Evolutionary conservation across 2,797 vertebrate species (phyloP).

Genomic region (Spea hammondii): DNA sequence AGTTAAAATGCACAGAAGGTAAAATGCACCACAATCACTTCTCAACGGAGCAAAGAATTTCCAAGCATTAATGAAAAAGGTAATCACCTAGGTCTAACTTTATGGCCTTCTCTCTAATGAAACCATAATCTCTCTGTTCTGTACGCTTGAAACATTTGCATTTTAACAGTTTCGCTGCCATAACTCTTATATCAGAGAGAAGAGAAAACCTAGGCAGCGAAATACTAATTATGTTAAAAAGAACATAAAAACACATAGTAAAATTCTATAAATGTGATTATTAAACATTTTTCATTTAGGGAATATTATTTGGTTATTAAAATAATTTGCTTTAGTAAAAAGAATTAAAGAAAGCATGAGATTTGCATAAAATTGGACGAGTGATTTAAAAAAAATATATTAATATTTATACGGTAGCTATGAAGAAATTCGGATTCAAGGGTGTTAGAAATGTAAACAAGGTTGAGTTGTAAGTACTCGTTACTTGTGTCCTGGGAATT

Average conservation of each 20-base stretch:
- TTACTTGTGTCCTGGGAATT: too few relatives aligned
- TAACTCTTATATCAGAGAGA: slow-evolving; percentile 67
- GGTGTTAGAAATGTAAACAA: too few relatives aligned
- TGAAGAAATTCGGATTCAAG: too few relatives aligned
- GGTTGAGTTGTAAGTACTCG: too few relatives aligned
- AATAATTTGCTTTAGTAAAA: too few relatives aligned
- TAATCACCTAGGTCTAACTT: slow-evolving; percentile 83
- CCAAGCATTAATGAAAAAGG: slow-evolving; percentile 79
- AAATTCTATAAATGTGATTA: too few relatives aligned
- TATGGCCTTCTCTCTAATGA: slow-evolving; percentile 82
- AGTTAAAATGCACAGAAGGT: slow-evolving; percentile 75
- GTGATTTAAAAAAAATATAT: too few relatives aligned
- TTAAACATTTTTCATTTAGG: too few relatives aligned
- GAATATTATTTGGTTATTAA: too few relatives aligned
- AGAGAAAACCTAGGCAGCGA: slow-evolving; percentile 63
- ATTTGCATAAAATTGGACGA: too few relatives aligned
- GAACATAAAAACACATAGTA: slow-evolving; percentile 28
- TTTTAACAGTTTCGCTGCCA: slow-evolving; percentile 74
- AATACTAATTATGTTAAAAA: slow-evolving; percentile 66
- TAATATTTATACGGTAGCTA: too few relatives aligned
- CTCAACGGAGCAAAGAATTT: slow-evolving; percentile 79
- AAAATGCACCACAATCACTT: slow-evolving; percentile 70
- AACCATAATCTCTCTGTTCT: slow-evolving; percentile 81
- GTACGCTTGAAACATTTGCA: slow-evolving; percentile 75
- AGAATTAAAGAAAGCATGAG: too few relatives aligned